Base-by-base conservation (phyloP, 2,797 vertebrate genomes). In the Pangasius mekongensis region DNA sequence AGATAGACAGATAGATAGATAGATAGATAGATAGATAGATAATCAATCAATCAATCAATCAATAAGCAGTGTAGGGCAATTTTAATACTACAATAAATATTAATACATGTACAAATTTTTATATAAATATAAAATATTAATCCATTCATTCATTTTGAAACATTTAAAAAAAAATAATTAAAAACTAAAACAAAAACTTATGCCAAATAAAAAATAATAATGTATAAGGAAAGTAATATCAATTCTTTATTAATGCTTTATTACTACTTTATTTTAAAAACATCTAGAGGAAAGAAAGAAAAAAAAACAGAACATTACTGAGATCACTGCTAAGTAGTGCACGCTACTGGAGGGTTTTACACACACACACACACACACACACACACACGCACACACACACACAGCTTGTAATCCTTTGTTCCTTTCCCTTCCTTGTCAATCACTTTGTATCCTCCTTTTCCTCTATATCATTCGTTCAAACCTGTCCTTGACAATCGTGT, bases 401-500 rank as follows among this genome's bases (percentile, higher is more conserved):
- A 77, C 27, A 82, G 78, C 56, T 62, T 60, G 78, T 82, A 60
- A 64, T 82, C 36, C 56, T 82, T 27, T 62, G 36, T 36, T 82
- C 36, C 22, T 0, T 80, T 82, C 22, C 1, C 22, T 62, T 27
- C 2, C 30, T 18, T 43, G 78, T 82, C 78, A 27, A 24, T 82
- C 78, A 60, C 10, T 60, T n/a, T 82, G 78, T 43, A 43, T 62
- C 58, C 2, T 43, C 36, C 36, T 43, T 58, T 43, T 82, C 33
- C 11, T 43, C 18, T 7, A 43, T 36, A 82, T 82, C 36, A 82
- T 82, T 62, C 36, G 27, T 62, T 58, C 80, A 82, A 82, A 62
- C 80, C 36, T 82, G 56, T 39, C 80, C 80, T 82, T 82, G 80
- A 82, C 80, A 43, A 71, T n/a, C 84, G 54, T 43, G 78, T 73